phyloP scores from a whole-genome alignment of 2,113 vertebrate genomes.

The Oplegnathus fasciatus region DNA sequence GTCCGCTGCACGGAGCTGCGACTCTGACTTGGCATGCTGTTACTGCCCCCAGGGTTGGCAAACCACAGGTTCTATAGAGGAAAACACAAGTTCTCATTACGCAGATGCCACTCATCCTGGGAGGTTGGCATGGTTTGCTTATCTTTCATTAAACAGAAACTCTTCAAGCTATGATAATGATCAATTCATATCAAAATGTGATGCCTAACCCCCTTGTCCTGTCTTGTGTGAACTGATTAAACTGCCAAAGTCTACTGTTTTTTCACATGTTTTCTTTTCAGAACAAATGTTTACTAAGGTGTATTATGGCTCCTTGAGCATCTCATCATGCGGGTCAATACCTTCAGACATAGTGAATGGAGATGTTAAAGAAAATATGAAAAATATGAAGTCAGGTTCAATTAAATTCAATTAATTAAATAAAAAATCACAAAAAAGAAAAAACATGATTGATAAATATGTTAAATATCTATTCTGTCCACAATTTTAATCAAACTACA shows the following conservation, averaged over 20 bases:
- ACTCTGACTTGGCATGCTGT: conserved; percentile 96
- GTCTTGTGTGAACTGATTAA: conserved; percentile 32
- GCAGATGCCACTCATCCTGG: conserved; percentile 10
- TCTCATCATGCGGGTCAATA: background rate
- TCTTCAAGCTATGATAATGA: conserved; percentile 28
- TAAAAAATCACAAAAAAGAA: background rate
- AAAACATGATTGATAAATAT: background rate
- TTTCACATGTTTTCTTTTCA: conserved; percentile 1
- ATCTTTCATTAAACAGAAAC: conserved; percentile 25
- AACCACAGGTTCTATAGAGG: conserved; percentile 91
- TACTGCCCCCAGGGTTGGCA: conserved; percentile 94
- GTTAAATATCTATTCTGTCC: too few species aligned
- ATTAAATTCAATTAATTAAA: too few species aligned
- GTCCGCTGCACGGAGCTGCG: conserved; percentile 96
- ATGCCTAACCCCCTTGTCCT: conserved; percentile 8
- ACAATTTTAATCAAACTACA: background rate
- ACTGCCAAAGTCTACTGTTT: background rate
- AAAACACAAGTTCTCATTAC: conserved; percentile 50
- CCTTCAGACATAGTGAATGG: background rate
- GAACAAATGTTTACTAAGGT: conserved; percentile 15
- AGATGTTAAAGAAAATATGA: background rate
- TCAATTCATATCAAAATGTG: conserved; percentile 8
- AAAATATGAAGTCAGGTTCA: background rate
- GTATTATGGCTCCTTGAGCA: background rate
- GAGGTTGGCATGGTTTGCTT: conserved; percentile 3